Evolutionary conservation across 2,888 invertebrate species (phyloP).

Genomic region (Syrista parreyssii): DNA sequence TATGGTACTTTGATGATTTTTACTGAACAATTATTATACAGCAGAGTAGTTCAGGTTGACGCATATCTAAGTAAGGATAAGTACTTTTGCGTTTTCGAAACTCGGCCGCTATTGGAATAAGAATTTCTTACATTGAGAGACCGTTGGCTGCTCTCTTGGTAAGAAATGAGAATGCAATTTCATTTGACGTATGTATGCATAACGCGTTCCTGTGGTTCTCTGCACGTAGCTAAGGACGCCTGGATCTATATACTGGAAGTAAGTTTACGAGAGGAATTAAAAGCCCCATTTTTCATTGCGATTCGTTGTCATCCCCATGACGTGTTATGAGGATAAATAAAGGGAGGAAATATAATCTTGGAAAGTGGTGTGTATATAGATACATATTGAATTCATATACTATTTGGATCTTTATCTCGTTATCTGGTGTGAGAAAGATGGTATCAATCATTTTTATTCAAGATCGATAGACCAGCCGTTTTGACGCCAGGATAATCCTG

Average conservation of each 20-base stretch:
- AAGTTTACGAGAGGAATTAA: neutral
- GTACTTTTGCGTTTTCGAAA: too few species aligned
- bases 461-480: conserved; percentile 21
- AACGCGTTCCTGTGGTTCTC: neutral
- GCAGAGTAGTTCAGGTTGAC: too few species aligned
- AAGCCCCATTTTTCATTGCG: neutral
- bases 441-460: conserved; percentile 47
- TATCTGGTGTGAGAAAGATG: conserved; percentile 14
- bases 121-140: too few species aligned
- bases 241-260: neutral
- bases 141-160: too few species aligned
- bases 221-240: neutral
- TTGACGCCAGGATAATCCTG: conserved; percentile 39
- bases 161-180: too few species aligned
- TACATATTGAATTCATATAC: neutral
- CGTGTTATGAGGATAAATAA: neutral
- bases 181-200: neutral
- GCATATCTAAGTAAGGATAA: too few species aligned
- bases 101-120: too few species aligned
- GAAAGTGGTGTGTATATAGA: neutral
- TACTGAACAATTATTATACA: too few species aligned
- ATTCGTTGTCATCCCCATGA: neutral
- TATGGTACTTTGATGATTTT: too few species aligned
- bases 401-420: neutral
- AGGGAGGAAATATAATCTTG: neutral